These are phyloP conservation scores for Lithophane leautieri DNA, from an alignment of 2,888 invertebrate genomes.

Conservation along the genomic window DNA sequence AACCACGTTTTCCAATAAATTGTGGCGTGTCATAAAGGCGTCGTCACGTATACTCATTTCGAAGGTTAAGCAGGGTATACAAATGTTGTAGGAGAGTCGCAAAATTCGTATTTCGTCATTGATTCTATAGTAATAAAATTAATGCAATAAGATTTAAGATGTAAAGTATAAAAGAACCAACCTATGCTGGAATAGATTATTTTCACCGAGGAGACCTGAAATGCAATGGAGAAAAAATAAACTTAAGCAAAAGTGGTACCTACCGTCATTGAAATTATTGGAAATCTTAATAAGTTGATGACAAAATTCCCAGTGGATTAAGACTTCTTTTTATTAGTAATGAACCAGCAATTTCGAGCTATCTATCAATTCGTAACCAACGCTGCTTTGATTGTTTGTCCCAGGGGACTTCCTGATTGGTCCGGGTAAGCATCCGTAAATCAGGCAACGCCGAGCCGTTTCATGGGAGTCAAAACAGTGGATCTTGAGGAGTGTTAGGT, in stretches of 20 bases:
- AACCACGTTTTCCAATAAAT: slow-evolving; percentile 83
- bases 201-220: neutral
- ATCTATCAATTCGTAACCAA: slow-evolving; percentile 41
- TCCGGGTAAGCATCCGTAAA: slow-evolving; percentile 49
- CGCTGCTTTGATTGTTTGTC: slow-evolving; percentile 51
- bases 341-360: slow-evolving; percentile 21
- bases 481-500: neutral
- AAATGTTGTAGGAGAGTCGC: slow-evolving; percentile 43
- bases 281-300: neutral
- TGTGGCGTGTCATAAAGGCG: slow-evolving; percentile 76
- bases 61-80: slow-evolving; percentile 70
- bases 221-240: neutral
- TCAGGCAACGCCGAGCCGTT: slow-evolving; percentile 33
- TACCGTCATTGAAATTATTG: neutral
- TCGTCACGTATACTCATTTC: slow-evolving; percentile 78
- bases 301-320: neutral
- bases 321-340: slow-evolving; percentile 17
- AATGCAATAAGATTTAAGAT: neutral
- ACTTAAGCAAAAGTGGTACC: neutral
- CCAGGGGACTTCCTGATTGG: slow-evolving; percentile 45
- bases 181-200: neutral
- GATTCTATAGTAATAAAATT: slow-evolving; percentile 3
- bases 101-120: slow-evolving; percentile 34
- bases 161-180: neutral
- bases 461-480: slow-evolving; percentile 21